phyloP scores from a whole-genome alignment of 37 sponge, comb jelly and placozoan genomes.

The Beroe forskalii region DNA sequence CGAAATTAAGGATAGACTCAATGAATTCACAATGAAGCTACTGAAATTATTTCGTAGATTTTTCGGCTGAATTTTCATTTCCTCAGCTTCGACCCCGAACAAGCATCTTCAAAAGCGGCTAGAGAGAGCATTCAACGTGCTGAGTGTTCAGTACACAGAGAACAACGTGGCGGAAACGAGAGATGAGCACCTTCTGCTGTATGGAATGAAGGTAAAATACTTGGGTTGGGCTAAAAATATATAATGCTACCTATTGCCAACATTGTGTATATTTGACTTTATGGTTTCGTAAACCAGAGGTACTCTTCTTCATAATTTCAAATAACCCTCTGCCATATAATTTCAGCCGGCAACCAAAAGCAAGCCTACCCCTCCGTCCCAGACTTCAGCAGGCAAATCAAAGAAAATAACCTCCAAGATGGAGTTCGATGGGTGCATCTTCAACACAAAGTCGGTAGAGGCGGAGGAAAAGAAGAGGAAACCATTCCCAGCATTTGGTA shows the following conservation, averaged over 20 bases:
- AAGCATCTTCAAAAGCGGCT: constrained; percentile 47
- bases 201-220: constrained; percentile 61
- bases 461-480: background rate
- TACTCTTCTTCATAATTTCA: too few relatives aligned
- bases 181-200: constrained; percentile 42
- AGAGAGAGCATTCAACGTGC: constrained; percentile 60
- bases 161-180: background rate
- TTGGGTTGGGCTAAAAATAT: too few relatives aligned
- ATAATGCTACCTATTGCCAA: too few relatives aligned
- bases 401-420: constrained; percentile 51
- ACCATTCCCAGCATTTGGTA: constrained; percentile 44
- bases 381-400: background rate
- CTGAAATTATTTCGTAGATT: too few relatives aligned
- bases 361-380: background rate
- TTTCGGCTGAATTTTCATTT: too few relatives aligned
- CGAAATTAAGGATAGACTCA: too few relatives aligned
- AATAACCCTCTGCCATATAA: too few relatives aligned
- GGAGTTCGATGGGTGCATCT: constrained; percentile 42
- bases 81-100: constrained; percentile 40
- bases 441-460: background rate
- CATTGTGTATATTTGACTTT: too few relatives aligned
- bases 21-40: too few relatives aligned
- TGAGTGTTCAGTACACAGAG: constrained; percentile 42
- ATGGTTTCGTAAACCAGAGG: too few relatives aligned
- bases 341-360: background rate